These are phyloP conservation scores for Ypsolopha sequella DNA, from an alignment of 2,888 invertebrate genomes.

Conservation along the genomic window DNA sequence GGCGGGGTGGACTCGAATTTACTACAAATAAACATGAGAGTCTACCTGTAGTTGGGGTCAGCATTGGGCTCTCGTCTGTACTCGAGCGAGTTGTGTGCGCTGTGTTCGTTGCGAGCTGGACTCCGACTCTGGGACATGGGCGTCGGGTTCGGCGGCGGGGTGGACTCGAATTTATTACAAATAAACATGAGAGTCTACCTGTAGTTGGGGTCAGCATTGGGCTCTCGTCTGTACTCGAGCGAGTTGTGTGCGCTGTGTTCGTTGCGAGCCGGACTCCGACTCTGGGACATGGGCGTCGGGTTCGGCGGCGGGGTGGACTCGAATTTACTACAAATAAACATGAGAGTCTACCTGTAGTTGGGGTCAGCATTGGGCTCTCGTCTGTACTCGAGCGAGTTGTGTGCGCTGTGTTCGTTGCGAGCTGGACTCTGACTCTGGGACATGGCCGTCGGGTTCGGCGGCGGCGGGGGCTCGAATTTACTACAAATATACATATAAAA, in stretches of 20 bases:
- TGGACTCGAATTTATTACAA: too few relatives aligned
- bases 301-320: too few relatives aligned
- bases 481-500: too few relatives aligned
- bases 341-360: slow-evolving; percentile 46
- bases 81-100: too few relatives aligned
- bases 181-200: too few relatives aligned
- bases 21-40: too few relatives aligned
- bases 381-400: slow-evolving; percentile 46
- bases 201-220: slow-evolving; percentile 28
- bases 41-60: too few relatives aligned
- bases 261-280: slow-evolving; percentile 41
- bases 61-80: too few relatives aligned
- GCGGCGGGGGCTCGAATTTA: slow-evolving; percentile 59
- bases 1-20: too few relatives aligned
- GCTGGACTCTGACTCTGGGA: slow-evolving; percentile 30
- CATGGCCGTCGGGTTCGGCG: slow-evolving; percentile 46
- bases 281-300: slow-evolving; percentile 37
- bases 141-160: too few relatives aligned
- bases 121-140: too few relatives aligned
- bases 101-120: too few relatives aligned
- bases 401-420: slow-evolving; percentile 33
- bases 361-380: slow-evolving; percentile 30
- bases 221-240: slow-evolving; percentile 46
- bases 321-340: slow-evolving; percentile 44
- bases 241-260: slow-evolving; percentile 25